Percentiles rank a stretch among this genome's conserved stretches.
These are phyloP conservation scores for Pristionchus maxplancki DNA, from an alignment of 2,888 invertebrate genomes.

Conservation along the genomic window DNA sequence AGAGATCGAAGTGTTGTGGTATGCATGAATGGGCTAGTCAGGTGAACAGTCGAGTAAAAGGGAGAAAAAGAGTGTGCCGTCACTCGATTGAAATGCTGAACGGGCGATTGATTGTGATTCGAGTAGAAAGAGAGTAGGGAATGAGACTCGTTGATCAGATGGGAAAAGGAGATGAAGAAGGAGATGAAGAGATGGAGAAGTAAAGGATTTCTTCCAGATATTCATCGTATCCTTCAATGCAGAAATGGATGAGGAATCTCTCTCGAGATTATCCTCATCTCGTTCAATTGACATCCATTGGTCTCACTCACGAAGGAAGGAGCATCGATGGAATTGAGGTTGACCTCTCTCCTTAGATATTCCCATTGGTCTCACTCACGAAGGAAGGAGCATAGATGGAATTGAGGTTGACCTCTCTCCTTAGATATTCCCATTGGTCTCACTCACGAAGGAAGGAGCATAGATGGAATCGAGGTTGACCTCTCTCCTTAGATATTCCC, in stretches of 20 bases:
- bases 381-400: conserved; percentile 74
- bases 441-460: conserved; percentile 74
- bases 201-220: conserved; percentile 57
- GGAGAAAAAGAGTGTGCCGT: background rate
- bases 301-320: conserved; percentile 73
- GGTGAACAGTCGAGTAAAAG: background rate
- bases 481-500: conserved; percentile 33
- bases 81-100: background rate
- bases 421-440: conserved; percentile 72
- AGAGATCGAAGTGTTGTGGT: background rate
- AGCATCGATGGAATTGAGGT: conserved; percentile 76
- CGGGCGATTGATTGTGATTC: background rate
- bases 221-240: conserved; percentile 67
- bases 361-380: conserved; percentile 74
- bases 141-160: no score
- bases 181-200: conserved; percentile 5
- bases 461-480: conserved; percentile 73
- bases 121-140: background rate
- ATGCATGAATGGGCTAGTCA: background rate
- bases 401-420: conserved; percentile 63
- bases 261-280: conserved; percentile 69
- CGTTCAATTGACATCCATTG: conserved; percentile 73
- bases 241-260: conserved; percentile 72
- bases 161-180: background rate
- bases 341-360: background rate